These are phyloP conservation scores for Gila robusta DNA, from an alignment of 2,797 vertebrate genomes.

Conservation along the genomic window DNA sequence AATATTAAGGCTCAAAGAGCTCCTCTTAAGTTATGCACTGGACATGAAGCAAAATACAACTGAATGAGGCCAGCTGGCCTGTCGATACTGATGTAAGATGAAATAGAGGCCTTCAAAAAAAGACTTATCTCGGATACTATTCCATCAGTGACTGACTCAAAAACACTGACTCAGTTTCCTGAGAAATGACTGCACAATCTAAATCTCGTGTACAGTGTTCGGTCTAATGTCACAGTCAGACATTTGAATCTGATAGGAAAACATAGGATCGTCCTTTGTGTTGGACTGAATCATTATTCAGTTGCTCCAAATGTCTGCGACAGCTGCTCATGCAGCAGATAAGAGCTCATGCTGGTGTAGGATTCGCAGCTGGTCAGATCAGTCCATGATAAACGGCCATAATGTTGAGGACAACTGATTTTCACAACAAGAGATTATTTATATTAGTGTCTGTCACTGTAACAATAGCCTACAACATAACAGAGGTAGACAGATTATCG, in stretches of 20 bases:
- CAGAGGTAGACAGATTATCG: background rate
- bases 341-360: constrained; percentile 28
- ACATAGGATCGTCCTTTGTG: constrained; percentile 5
- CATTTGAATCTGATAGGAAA: constrained; percentile 15
- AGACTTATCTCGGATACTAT: background rate
- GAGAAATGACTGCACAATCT: background rate
- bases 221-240: background rate
- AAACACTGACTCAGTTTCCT: constrained; percentile 42
- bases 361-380: constrained; percentile 48
- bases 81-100: background rate
- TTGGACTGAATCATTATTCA: constrained; percentile 19
- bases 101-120: background rate
- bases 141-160: background rate
- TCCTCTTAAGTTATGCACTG: background rate
- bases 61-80: background rate
- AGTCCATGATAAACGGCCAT: constrained; percentile 20
- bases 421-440: constrained; percentile 20
- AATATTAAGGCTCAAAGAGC: background rate
- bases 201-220: background rate
- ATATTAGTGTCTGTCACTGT: background rate
- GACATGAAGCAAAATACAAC: background rate
- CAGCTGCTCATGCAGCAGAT: constrained; percentile 36
- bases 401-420: constrained; percentile 27
- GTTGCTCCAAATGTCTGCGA: constrained; percentile 40
- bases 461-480: background rate